phyloP scores from a whole-genome alignment of 2,888 invertebrate species.

The Drosophila neotestacea region DNA sequence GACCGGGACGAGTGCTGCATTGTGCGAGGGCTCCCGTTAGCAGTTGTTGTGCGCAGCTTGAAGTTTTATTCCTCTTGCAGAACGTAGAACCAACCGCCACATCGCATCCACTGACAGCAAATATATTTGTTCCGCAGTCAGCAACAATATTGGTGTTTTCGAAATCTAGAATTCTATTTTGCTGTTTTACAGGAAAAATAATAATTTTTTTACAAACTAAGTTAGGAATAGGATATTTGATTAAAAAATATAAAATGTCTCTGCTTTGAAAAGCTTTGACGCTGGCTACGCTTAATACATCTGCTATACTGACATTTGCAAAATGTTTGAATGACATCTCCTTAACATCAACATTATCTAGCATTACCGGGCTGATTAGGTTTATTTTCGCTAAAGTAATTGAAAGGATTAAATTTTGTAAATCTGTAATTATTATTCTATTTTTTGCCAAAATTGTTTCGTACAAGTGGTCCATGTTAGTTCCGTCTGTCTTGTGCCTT shows the following conservation, averaged over 20 bases:
- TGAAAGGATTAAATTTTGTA: conserved; percentile 10
- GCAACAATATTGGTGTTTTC: neutral
- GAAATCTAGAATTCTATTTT: neutral
- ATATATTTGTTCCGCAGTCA: neutral
- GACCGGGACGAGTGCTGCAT: neutral
- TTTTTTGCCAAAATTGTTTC: too few relatives aligned
- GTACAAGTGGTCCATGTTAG: too few relatives aligned
- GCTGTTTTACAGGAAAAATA: neutral
- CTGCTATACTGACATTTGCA: conserved; percentile 9
- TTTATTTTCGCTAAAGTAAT: conserved; percentile 15
- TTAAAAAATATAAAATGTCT: neutral
- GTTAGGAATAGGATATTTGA: neutral
- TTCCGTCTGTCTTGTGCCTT: too few relatives aligned
- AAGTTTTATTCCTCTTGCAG: neutral
- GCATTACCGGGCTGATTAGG: conserved; percentile 9
- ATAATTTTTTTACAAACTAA: conserved; percentile 1
- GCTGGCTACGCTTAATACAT: conserved; percentile 7
- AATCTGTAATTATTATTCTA: too few relatives aligned
- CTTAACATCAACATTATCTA: too few relatives aligned
- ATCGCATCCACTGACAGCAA: neutral
- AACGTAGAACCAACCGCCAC: neutral
- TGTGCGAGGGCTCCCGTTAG: neutral
- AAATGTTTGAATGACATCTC: conserved; percentile 8
- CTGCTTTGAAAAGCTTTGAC: conserved; percentile 14
- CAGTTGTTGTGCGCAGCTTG: neutral